Evolutionary conservation across 2,113 vertebrate genomes (phyloP).

Genomic region (Ovis aries): ARS-UI_Ramb_v3.0 NC_056058.1:21649001-21649500

Average conservation of each 20-base stretch:
- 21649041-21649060: not conserved
- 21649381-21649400: not conserved
- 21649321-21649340: not conserved
- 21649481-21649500: not conserved
- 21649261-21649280: not conserved
- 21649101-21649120: not conserved
- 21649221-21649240: not conserved
- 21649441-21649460: not conserved
- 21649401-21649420: not conserved
- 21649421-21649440: not conserved
- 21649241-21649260: not conserved
- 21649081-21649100: not conserved
- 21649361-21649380: not conserved
- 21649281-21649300: not conserved
- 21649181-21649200: not conserved
- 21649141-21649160: not conserved
- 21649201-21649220: not conserved
- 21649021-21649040: not conserved
- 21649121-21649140: not conserved
- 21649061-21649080: not conserved
- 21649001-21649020: not conserved
- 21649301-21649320: not conserved
- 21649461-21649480: not conserved
- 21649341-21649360: not conserved
- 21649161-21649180: not conserved